phyloP scores from a whole-genome alignment of 64 coral and sea anemone species.

The Dendrophyllia cribrosa region DNA sequence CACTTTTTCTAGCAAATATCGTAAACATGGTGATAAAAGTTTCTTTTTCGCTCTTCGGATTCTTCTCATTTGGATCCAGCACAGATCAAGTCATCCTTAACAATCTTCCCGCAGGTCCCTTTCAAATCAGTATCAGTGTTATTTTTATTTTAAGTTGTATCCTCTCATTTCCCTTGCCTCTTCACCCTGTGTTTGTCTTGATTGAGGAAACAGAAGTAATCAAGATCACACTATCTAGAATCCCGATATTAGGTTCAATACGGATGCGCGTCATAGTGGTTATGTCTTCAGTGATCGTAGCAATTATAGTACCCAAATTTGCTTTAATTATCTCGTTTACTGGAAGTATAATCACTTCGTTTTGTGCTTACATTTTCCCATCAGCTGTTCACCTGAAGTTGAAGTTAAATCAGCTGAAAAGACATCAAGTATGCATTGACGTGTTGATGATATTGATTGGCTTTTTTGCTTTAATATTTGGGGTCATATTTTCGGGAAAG shows the following conservation, averaged over 20 bases:
- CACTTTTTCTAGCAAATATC: background rate
- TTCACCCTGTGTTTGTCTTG: background rate
- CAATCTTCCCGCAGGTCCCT: background rate
- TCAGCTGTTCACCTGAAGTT: background rate
- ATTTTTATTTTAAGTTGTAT: background rate
- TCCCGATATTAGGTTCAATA: background rate
- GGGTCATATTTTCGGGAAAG: background rate
- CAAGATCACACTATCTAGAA: background rate
- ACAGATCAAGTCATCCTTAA: background rate
- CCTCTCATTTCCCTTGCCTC: background rate
- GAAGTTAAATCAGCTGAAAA: background rate
- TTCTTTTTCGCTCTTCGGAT: conserved; percentile 2
- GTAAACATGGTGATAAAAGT: background rate
- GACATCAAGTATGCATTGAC: background rate
- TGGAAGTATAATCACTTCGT: background rate
- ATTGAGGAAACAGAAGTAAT: background rate
- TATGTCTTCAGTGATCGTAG: background rate
- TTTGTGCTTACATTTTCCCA: background rate
- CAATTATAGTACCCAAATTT: background rate
- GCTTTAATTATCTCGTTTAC: no score
- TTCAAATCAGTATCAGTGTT: background rate
- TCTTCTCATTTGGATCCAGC: background rate
- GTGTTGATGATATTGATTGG: background rate
- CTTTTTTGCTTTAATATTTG: background rate
- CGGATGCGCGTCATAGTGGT: background rate